A percentile compares a stretch with the other conserved stretches of the same genome.
Evolutionary conservation across 2,797 vertebrate genomes (phyloP).

Genomic region (Ficedula albicollis): DNA sequence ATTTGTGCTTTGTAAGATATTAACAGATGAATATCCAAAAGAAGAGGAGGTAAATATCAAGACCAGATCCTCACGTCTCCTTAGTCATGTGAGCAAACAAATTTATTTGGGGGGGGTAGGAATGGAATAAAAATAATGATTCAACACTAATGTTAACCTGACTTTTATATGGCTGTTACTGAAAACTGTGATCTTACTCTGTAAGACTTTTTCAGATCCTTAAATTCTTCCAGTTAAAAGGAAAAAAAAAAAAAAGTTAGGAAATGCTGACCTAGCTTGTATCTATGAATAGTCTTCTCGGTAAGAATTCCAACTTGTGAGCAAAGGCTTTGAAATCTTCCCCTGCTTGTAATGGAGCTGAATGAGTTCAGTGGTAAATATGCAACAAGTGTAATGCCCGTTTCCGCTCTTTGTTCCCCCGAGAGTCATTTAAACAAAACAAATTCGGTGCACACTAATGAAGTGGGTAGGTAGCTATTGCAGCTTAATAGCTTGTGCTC

Average conservation of each 20-base stretch:
- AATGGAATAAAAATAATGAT: not conserved
- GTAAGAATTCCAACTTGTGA: not conserved
- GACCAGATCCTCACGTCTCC: not conserved
- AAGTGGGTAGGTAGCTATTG: conserved; percentile 44
- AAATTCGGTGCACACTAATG: conserved; percentile 33
- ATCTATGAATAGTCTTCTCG: not conserved
- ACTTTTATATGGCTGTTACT: not conserved
- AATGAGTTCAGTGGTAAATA: conserved; percentile 23
- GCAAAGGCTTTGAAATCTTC: conserved; percentile 44
- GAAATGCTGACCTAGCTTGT: not conserved
- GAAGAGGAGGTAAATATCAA: not conserved
- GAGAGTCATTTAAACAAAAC: conserved; percentile 13
- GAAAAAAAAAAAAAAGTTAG: not conserved
- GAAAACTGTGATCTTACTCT: not conserved
- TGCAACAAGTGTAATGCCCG: conserved; percentile 45
- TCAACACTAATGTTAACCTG: not conserved
- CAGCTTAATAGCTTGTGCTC: conserved; percentile 21
- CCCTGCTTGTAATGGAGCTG: not conserved
- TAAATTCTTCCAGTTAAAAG: not conserved
- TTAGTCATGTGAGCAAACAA: not conserved
- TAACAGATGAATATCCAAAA: not conserved
- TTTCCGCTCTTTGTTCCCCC: conserved; percentile 26
- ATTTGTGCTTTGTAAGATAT: not conserved
- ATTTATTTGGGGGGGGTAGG: not conserved
- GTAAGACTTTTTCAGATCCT: not conserved